phyloP scores from a whole-genome alignment of 2,797 vertebrate species.

The Hafferia zeledoni region DNA sequence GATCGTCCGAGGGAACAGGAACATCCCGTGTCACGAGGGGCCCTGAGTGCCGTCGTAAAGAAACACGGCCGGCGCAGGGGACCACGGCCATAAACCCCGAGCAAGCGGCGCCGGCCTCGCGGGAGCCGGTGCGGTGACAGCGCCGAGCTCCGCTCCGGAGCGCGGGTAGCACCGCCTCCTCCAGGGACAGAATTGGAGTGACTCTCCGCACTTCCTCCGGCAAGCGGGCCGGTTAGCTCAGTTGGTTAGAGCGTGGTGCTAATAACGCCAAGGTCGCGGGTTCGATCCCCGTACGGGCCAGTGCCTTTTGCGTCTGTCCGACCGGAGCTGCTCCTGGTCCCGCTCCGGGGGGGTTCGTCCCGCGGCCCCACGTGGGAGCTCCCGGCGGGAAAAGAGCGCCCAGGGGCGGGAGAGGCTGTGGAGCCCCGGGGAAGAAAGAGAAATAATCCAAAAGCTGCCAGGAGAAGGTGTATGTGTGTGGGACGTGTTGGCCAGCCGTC shows the following conservation, averaged over 20 bases:
- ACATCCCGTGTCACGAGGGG: accelerated
- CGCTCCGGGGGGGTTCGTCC: too few relatives aligned
- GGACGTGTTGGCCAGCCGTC: accelerated
- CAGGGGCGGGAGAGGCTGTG: not conserved
- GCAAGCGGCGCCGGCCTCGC: accelerated
- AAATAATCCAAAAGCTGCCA: accelerated
- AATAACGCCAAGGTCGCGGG: slow-evolving; percentile 65
- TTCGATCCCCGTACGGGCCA: slow-evolving; percentile 63
- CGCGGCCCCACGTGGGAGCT: accelerated
- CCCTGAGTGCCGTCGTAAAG: accelerated
- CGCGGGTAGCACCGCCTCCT: accelerated
- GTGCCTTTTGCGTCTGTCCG: accelerated
- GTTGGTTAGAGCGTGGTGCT: slow-evolving; percentile 69
- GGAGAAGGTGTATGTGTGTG: accelerated
- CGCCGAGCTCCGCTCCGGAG: accelerated
- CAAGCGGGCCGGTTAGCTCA: slow-evolving; percentile 24
- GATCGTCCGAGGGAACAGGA: too few relatives aligned
- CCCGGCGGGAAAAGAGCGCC: not conserved
- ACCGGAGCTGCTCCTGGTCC: accelerated
- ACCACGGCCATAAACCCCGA: accelerated
- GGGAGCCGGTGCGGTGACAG: accelerated
- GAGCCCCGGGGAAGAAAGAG: too few relatives aligned
- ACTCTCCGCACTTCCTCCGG: accelerated
- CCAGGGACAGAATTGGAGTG: accelerated
- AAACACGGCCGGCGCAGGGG: accelerated